Evolutionary conservation across 2,797 vertebrate genomes (phyloP).

Genomic region (Cygnus olor): DNA sequence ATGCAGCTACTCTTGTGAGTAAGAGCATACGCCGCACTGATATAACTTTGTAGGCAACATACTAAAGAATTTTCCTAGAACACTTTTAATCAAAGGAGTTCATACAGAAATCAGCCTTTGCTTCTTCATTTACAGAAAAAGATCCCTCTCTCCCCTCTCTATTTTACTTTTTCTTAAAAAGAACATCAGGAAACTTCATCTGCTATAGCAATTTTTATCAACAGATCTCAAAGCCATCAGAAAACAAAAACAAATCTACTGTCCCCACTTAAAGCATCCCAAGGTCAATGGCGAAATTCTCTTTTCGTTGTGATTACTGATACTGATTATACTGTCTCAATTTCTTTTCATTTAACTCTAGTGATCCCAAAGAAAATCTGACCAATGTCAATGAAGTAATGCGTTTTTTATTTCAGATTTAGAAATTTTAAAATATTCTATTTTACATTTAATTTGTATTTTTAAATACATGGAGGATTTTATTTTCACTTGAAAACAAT

Average conservation of each 20-base stretch:
- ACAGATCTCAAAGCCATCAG: not conserved
- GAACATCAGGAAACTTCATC: not conserved
- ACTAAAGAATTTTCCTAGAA: not conserved
- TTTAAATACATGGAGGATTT: not conserved
- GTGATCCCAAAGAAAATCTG: not conserved
- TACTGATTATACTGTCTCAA: not conserved
- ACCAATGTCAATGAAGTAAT: not conserved
- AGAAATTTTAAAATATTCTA: not conserved
- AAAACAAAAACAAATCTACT: not conserved
- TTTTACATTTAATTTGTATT: not conserved
- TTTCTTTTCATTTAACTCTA: not conserved
- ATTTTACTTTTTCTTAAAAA: not conserved
- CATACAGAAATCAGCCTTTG: not conserved
- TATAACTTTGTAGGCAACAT: not conserved
- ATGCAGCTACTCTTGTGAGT: not conserved
- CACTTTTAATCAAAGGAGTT: not conserved
- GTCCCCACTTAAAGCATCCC: accelerated
- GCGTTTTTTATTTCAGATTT: not conserved
- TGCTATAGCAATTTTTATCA: not conserved
- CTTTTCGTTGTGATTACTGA: not conserved
- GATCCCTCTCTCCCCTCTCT: too few species aligned
- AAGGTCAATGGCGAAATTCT: not conserved
- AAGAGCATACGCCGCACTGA: not conserved
- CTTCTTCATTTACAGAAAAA: not conserved
- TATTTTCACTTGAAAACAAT: not conserved